Conservation (phyloP, 2,113 vertebrate genomes). For the Malurus melanocephalus region DNA sequence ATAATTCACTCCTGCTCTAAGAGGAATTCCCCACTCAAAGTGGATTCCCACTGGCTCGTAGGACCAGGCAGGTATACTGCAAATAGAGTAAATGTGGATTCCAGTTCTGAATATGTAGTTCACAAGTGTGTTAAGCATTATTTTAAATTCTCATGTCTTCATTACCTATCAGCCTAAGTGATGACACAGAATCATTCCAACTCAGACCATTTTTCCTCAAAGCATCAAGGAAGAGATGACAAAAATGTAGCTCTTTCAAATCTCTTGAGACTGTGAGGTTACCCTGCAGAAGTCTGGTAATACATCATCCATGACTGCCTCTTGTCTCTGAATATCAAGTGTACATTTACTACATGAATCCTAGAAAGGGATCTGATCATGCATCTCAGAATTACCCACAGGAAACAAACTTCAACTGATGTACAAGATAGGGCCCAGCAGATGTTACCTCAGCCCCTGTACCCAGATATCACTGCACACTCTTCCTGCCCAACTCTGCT, state of each 20-base stretch:
- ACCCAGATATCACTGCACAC: background rate
- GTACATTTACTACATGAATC: background rate
- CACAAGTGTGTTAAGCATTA: background rate
- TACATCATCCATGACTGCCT: background rate
- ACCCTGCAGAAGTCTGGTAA: background rate
- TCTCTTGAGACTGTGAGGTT: background rate
- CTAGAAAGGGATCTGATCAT: background rate
- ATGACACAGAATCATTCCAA: background rate
- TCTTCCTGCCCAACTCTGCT: slow-evolving; percentile 5
- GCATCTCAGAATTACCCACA: background rate
- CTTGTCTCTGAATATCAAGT: background rate
- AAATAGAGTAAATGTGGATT: background rate
- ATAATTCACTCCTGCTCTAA: background rate
- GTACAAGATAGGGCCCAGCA: background rate
- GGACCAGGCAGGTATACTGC: background rate
- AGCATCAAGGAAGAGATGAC: background rate
- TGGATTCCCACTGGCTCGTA: background rate
- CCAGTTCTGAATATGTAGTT: background rate
- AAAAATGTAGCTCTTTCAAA: background rate
- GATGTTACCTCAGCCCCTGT: background rate
- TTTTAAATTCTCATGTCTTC: background rate
- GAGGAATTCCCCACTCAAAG: background rate
- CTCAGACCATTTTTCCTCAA: background rate
- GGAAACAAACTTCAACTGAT: background rate
- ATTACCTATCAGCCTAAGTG: background rate